Evolutionary conservation across 1,140 invertebrate species (phyloP).

Genomic region (Holcopasites calliopsidis): DNA sequence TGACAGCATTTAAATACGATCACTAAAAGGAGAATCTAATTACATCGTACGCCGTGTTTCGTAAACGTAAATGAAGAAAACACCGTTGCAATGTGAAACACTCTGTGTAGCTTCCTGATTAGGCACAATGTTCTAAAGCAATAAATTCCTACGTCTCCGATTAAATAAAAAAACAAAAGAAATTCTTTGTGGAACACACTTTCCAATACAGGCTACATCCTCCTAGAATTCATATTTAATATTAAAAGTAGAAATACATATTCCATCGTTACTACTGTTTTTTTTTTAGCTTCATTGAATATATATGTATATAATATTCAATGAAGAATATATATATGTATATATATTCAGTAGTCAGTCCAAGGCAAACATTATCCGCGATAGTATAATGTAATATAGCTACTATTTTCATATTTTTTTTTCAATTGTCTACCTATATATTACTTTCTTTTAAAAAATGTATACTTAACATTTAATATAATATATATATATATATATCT

Average conservation of each 20-base stretch:
- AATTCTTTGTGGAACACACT: slow-evolving; percentile 76
- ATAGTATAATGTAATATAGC: slow-evolving; percentile 76
- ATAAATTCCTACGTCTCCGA: slow-evolving; percentile 50
- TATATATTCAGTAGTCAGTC: slow-evolving; percentile 77
- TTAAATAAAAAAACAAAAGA: slow-evolving; percentile 65
- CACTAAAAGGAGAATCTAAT: slow-evolving; percentile 18
- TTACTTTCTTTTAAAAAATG: slow-evolving; percentile 80
- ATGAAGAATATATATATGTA: not conserved
- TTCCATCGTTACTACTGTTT: slow-evolving; percentile 73
- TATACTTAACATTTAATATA: slow-evolving; percentile 77
- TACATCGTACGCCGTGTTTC: slow-evolving; percentile 19
- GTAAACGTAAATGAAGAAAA: slow-evolving; percentile 52
- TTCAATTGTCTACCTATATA: slow-evolving; percentile 78
- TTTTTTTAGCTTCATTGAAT: slow-evolving; percentile 67
- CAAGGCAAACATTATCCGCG: slow-evolving; percentile 79
- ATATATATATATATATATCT: slow-evolving; percentile 57
- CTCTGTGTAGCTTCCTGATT: slow-evolving; percentile 58
- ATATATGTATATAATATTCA: slow-evolving; percentile 61
- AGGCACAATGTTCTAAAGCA: slow-evolving; percentile 68
- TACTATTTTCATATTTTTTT: slow-evolving; percentile 73
- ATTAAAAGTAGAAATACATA: slow-evolving; percentile 80
- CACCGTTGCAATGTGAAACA: slow-evolving; percentile 45
- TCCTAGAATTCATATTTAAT: slow-evolving; percentile 71
- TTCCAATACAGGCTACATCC: slow-evolving; percentile 69
- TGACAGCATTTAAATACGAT: not conserved